Evolutionary conservation across 2,113 vertebrate species (phyloP).

Genomic region (Tachysurus vachellii): DNA sequence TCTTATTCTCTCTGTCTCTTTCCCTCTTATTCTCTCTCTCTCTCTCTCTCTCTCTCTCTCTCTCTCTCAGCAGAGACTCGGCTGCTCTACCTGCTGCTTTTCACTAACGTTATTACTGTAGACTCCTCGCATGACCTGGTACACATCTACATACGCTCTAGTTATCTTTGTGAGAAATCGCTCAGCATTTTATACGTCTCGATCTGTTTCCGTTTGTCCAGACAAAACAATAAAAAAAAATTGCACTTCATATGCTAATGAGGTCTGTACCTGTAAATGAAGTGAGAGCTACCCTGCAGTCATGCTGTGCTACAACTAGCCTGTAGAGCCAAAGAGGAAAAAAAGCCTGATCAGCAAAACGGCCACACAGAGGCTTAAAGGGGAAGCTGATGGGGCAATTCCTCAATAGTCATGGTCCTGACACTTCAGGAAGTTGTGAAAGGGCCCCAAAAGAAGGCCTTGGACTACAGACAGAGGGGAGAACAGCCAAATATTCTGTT

Average conservation of each 20-base stretch:
- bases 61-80: neutral
- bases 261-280: slow-evolving; percentile 20
- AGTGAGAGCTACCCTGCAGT: neutral
- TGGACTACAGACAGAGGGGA: slow-evolving; percentile 34
- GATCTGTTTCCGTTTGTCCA: neutral
- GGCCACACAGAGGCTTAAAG: neutral
- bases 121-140: neutral
- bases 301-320: neutral
- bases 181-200: neutral
- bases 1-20: neutral
- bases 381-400: slow-evolving; percentile 37
- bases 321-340: neutral
- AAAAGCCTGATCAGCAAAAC: slow-evolving; percentile 1
- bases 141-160: neutral
- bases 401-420: slow-evolving; percentile 27
- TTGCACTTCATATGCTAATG: neutral
- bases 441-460: neutral
- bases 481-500: slow-evolving; percentile 7
- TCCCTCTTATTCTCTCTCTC: neutral
- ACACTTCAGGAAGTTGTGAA: slow-evolving; percentile 28
- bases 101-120: neutral
- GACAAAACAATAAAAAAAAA: neutral
- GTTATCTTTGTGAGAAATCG: neutral
- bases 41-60: neutral
- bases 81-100: neutral